Evolutionary conservation across 2,113 vertebrate species (phyloP).

Genomic region (Acinonyx jubatus): DNA sequence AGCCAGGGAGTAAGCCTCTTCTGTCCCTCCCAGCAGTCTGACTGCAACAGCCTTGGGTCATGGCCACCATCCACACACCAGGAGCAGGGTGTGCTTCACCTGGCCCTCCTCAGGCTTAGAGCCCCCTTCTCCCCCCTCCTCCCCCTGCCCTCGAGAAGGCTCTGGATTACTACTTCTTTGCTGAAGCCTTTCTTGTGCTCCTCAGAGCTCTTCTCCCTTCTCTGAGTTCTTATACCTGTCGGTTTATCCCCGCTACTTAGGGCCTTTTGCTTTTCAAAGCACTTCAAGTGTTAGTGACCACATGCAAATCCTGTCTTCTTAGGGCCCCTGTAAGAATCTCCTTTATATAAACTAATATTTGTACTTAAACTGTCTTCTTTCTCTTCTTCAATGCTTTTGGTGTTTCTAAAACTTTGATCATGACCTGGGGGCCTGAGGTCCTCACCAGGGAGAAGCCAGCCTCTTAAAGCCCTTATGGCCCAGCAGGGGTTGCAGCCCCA

Average conservation of each 20-base stretch:
- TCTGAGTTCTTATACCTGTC: neutral
- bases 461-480: neutral
- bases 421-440: neutral
- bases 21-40: neutral
- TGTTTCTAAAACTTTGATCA: neutral
- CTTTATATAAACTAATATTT: neutral
- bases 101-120: neutral
- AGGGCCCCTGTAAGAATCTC: neutral
- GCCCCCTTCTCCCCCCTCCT: neutral
- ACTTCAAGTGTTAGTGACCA: neutral
- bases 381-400: neutral
- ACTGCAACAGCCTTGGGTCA: neutral
- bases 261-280: neutral
- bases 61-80: neutral
- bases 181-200: neutral
- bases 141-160: neutral
- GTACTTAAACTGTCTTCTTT: neutral
- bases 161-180: neutral
- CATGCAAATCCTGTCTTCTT: neutral
- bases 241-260: neutral
- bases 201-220: neutral
- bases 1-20: no score
- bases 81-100: accelerated
- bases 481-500: neutral
- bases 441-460: neutral